Base-by-base conservation (phyloP, 2,888 invertebrate species). In the Erynnis tages region DNA sequence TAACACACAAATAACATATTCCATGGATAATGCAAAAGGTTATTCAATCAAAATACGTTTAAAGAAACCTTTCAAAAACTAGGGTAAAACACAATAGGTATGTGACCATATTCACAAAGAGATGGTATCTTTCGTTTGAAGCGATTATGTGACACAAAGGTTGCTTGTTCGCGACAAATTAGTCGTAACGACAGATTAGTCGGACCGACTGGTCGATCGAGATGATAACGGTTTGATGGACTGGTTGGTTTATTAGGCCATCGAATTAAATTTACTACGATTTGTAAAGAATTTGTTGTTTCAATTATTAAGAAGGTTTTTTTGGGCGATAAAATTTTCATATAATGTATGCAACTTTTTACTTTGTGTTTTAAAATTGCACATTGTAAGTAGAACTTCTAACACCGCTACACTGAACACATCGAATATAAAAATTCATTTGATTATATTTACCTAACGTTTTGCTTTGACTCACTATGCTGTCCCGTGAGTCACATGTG, bases 121-220 rank as follows among this genome's bases (percentile, higher is more conserved):
- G 54, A 54, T 50, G 50, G 16, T 54, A 54, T 54, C 54, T 54
- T 23, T n/a, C n/a, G n/a, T n/a, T n/a, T n/a, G 45, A 49, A 40
- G 37, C 54, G 50, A 54, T 50, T 46, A 47, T 35, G 41, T 14
- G 41, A 32, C 50, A 54, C 53, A 54, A 55, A 53, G 54, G 54
- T 21, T 30, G 41, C 35, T 46, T 54, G 56, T 46, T 49, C 40
- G 56, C 56, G 49, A 56, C 58, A 53, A 58, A 57, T 57, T 53
- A 53, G 38, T 45, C 57, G 53, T 41, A 54, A 54, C 52, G 40
- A 21, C 21, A 4, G n/a, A n/a, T n/a, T n/a, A n/a, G n/a, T n/a
- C n/a, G n/a, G n/a, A n/a, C n/a, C 37, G 41, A 25, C 50, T 40
- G 37, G 46, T 30, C 19, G 14, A 40, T 53, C 52, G n/a, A 35